Percentiles rank a stretch among this genome's conserved stretches.
Conservation (phyloP, 2,113 vertebrate species). For the Solenodon paradoxus region DNA sequence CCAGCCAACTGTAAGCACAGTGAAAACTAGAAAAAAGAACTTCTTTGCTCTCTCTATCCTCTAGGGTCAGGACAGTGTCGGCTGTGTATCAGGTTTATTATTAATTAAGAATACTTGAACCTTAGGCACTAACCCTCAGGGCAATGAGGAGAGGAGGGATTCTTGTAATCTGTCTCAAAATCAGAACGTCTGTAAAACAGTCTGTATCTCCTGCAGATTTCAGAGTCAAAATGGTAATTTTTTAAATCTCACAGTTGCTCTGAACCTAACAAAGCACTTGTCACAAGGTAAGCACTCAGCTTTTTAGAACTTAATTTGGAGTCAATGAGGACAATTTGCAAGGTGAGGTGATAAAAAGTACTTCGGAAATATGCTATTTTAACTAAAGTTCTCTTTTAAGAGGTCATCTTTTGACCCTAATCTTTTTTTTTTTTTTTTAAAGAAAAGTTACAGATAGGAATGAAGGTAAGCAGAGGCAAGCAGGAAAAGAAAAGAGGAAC, state of each 20-base stretch:
- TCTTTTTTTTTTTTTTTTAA: no score
- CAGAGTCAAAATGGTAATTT: not conserved
- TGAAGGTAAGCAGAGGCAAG: no score
- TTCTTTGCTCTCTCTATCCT: not conserved
- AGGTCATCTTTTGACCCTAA: not conserved
- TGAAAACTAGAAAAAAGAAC: not conserved
- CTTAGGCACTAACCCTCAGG: not conserved
- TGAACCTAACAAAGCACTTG: not conserved
- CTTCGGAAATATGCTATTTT: not conserved
- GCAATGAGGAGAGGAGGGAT: not conserved
- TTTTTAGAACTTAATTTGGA: slow-evolving; percentile 31
- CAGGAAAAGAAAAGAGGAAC: no score
- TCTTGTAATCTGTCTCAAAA: not conserved
- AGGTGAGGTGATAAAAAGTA: not conserved
- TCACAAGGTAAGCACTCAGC: slow-evolving; percentile 33
- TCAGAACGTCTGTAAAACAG: not conserved
- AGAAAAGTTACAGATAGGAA: no score
- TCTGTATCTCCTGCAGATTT: not conserved
- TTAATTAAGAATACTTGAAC: not conserved
- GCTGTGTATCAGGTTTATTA: not conserved
- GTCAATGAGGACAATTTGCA: not conserved
- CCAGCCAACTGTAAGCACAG: not conserved
- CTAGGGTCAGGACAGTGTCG: not conserved
- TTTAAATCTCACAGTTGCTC: not conserved
- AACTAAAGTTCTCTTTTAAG: not conserved